Conservation (phyloP, 1,140 invertebrate species). For the Bombus haemorrhoidalis region DNA sequence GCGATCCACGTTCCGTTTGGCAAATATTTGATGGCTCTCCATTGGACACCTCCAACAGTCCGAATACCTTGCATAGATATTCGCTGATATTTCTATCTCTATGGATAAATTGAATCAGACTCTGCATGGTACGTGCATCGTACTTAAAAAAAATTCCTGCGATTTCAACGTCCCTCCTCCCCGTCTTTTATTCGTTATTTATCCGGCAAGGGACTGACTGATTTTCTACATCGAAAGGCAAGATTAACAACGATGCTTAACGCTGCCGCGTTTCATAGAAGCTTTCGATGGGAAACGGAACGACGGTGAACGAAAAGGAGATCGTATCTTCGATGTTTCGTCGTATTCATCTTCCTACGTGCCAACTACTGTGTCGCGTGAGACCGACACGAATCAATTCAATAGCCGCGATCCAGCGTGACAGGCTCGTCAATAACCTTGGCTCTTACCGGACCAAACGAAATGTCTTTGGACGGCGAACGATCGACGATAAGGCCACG, state of each 20-base stretch:
- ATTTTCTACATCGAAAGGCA: background rate
- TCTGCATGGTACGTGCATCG: no score
- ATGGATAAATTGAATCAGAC: conserved; percentile 29
- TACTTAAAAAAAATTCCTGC: conserved; percentile 5
- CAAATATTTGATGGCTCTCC: conserved; percentile 69
- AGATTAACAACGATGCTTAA: no score
- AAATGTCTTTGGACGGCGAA: no score
- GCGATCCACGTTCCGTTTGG: conserved; percentile 58
- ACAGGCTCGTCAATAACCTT: no score
- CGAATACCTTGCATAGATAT: conserved; percentile 45
- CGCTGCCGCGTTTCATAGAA: no score
- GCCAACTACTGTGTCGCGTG: no score
- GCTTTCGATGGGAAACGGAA: background rate
- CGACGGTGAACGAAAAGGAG: no score
- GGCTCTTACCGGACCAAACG: no score
- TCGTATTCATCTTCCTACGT: no score
- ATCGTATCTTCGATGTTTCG: no score
- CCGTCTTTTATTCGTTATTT: background rate
- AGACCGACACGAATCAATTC: background rate
- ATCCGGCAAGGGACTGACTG: background rate
- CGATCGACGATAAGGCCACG: background rate
- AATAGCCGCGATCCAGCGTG: no score
- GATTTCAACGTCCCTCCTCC: no score
- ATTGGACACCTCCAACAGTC: conserved; percentile 64
- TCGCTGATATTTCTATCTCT: conserved; percentile 53